Base-by-base conservation (phyloP, 2,888 invertebrate genomes). In the Thymelicus lineola region DNA sequence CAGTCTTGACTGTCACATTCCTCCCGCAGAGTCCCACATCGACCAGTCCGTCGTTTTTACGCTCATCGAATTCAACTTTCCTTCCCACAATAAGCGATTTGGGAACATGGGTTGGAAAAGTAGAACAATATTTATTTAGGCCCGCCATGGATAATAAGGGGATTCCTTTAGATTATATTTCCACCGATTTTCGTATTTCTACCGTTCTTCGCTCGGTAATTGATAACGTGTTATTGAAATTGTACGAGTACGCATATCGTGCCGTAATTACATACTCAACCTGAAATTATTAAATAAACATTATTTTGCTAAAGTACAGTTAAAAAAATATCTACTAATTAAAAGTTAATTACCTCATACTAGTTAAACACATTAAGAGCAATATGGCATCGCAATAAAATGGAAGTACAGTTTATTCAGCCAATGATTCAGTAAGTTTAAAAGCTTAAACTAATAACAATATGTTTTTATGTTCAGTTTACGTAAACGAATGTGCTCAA, bases 1-100 rank as follows among this genome's bases (percentile, higher is more conserved):
- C 60, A 62, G 75, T 53, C 75, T 74, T 76, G 74, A 72, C 62
- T 28, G 28, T 28, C 28, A 72, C 82, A 84, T 84, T 80, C 83
- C 83, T 75, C 70, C n/a, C 38, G 59, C 35, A 28, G 28, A 28
- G 4, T 28, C 42, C 42, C 59, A 42, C 38, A 9, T 10, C 42
- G 42, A 12, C 12, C 42, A 20, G 42, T 12, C 60, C 17, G 17
- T 20, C 15, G 20, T 60, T 60, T 60, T 60, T 60, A 42, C 9
- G 36, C 42, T 60, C 60, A 58, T 17, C 60, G 20, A 36, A 42
- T 42, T 60, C 15, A 17, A 36, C 36, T 60, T 38, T 50, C 50
- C 50, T 36, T 57, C 57, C 57, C 36, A 62, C 48, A n/a, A 28
- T 48, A 62, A 62, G 35, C 48, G 62, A 62, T 62, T 62, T 20